These are phyloP conservation scores for Brienomyrus brachyistius DNA, from an alignment of 2,113 vertebrate species.

Conservation along the genomic window DNA sequence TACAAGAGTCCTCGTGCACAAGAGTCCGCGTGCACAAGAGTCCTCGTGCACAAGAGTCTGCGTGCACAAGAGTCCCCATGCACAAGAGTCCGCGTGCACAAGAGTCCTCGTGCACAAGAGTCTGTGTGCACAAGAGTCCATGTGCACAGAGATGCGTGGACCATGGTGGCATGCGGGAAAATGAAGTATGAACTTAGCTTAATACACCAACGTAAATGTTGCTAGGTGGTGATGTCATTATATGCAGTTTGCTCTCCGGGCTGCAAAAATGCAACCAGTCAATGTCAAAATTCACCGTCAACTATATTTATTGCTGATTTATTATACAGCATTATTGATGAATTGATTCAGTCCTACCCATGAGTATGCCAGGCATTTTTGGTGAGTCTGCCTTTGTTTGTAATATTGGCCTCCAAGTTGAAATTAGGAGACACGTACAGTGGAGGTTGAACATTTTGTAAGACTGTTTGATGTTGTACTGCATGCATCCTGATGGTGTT, in stretches of 20 bases:
- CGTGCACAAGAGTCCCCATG: too few species aligned
- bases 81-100: too few species aligned
- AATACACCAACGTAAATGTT: neutral
- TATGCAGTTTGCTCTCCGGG: neutral
- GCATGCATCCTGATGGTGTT: neutral
- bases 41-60: too few species aligned
- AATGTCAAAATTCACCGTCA: neutral
- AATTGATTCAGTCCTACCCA: neutral
- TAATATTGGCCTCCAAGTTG: neutral
- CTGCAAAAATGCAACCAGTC: neutral
- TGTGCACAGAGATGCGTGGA: too few species aligned
- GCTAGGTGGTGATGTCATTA: neutral
- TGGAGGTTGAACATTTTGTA: neutral
- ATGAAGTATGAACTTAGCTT: neutral
- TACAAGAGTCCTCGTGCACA: too few species aligned
- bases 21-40: too few species aligned
- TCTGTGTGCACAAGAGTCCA: too few species aligned
- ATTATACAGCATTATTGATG: neutral
- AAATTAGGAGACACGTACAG: neutral
- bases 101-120: too few species aligned
- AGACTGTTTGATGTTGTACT: neutral
- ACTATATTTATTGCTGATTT: neutral
- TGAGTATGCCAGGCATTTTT: neutral
- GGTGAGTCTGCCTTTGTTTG: neutral
- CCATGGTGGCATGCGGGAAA: neutral